Conservation (phyloP, 2,113 vertebrate genomes). For the Carettochelys insculpta region DNA sequence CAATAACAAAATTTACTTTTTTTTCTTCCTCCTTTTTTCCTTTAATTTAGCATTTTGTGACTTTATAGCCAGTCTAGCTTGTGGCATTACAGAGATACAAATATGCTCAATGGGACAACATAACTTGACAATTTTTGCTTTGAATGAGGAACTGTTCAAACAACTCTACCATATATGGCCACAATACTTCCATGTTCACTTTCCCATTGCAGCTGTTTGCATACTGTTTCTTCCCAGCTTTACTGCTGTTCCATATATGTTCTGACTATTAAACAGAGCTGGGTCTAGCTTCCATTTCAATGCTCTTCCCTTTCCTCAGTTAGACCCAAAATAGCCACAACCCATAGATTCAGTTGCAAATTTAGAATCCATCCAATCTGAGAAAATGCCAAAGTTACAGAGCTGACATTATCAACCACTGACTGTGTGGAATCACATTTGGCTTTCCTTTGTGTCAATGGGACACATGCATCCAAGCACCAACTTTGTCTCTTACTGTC, state of each 20-base stretch:
- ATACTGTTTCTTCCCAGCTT: conserved; percentile 48
- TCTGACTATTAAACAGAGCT: conserved; percentile 54
- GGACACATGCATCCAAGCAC: neutral
- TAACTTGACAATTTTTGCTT: conserved; percentile 44
- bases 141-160: conserved; percentile 33
- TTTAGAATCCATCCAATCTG: neutral
- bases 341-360: neutral
- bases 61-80: conserved; percentile 50
- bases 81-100: conserved; percentile 35
- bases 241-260: conserved; percentile 39
- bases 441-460: neutral
- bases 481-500: neutral
- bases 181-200: conserved; percentile 60
- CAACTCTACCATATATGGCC: conserved; percentile 27
- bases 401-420: neutral
- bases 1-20: neutral
- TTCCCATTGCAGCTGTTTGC: conserved; percentile 50
- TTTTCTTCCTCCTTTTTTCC: neutral
- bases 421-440: neutral
- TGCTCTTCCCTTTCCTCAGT: conserved; percentile 8
- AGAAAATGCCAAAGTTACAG: neutral
- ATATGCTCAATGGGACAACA: conserved; percentile 38
- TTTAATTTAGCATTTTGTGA: conserved; percentile 21
- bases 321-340: neutral
- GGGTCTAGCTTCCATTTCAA: conserved; percentile 53